phyloP scores from a whole-genome alignment of 1,140 invertebrate species.

The Pseudomyrmex sp. region DNA sequence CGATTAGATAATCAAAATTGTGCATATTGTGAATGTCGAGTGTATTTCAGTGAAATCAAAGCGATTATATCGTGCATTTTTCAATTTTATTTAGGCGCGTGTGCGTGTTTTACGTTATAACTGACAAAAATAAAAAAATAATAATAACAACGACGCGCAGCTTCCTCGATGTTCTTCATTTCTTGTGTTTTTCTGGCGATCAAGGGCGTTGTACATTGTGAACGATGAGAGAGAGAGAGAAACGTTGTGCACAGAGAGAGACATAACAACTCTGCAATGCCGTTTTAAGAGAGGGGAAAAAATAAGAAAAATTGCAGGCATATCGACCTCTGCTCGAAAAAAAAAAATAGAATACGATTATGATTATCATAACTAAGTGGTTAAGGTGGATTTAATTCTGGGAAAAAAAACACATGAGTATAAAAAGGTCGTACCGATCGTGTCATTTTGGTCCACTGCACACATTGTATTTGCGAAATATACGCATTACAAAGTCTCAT shows the following conservation, averaged over 20 bases:
- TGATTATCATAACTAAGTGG: constrained; percentile 67
- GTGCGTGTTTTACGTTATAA: constrained; percentile 38
- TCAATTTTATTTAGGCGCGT: constrained; percentile 50
- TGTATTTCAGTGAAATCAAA: constrained; percentile 60
- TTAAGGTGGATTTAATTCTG: constrained; percentile 69
- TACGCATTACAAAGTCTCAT: constrained; percentile 63
- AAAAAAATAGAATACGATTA: constrained; percentile 56
- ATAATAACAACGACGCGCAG: constrained; percentile 3
- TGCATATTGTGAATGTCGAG: constrained; percentile 60
- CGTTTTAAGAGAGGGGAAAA: constrained; percentile 26
- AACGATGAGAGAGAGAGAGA: not conserved
- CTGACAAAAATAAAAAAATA: not conserved
- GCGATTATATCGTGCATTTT: constrained; percentile 65
- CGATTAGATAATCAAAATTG: constrained; percentile 74
- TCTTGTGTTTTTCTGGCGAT: constrained; percentile 12
- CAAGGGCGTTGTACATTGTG: constrained; percentile 2
- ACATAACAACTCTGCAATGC: constrained; percentile 27
- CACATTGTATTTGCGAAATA: constrained; percentile 71
- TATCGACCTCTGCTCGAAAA: constrained; percentile 66
- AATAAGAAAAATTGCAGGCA: constrained; percentile 55
- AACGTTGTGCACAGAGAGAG: too few relatives aligned
- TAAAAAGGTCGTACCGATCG: constrained; percentile 65
- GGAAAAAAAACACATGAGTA: constrained; percentile 52
- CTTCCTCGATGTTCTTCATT: constrained; percentile 12
- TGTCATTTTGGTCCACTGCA: constrained; percentile 72